Evolutionary conservation across 2,797 vertebrate species (phyloP), one percentile per base, ranked within the genome.

Genomic region (Takifugu rubripes): DNA sequence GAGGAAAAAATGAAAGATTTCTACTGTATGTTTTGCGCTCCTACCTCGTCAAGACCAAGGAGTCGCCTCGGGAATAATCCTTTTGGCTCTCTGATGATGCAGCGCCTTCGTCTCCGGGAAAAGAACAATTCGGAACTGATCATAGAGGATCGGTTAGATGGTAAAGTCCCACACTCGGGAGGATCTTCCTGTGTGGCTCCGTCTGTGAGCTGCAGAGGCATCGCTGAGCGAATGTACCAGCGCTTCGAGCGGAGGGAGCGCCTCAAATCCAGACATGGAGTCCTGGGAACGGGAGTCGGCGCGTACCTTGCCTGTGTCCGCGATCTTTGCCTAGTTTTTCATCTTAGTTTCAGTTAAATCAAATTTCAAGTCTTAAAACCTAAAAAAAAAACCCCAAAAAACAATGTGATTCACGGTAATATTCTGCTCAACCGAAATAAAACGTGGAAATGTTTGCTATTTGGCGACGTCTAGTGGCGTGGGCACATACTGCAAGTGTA

Each of bases 161-260:
- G 50, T 59, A 67, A 62, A 70, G 82, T 86, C 82, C 84, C 81
- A 64, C 27, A 51, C 75, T 72, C 64, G 61, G 84, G 49, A 75
- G 78, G 67, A 66, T 82, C 72, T 69, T 60, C 71, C 77, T 62
- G 81, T 74, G 68, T 72, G 59, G 56, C 71, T 81, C 78, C 29
- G 46, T 82, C 79, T 83, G 78, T 53, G 77, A 53, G 78, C 83
- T 83, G 87, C 86, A 82, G 77, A 81, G 75, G 85, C 82, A 78
- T 84, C 82, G 66, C 75, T 74, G 79, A 62, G 60, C 61, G 74
- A 52, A 63, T 70, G 84, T 82, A 74, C 54, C 80, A 62, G 77
- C 82, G 84, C 82, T 77, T 66, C 85, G 74, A 70, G 66, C 25
- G 79, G 60, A 29, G 24, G 63, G 78, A 40, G 51, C 6, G 52